These are phyloP conservation scores for Sinella curviseta DNA, from an alignment of 1,140 invertebrate genomes.

Conservation along the genomic window DNA sequence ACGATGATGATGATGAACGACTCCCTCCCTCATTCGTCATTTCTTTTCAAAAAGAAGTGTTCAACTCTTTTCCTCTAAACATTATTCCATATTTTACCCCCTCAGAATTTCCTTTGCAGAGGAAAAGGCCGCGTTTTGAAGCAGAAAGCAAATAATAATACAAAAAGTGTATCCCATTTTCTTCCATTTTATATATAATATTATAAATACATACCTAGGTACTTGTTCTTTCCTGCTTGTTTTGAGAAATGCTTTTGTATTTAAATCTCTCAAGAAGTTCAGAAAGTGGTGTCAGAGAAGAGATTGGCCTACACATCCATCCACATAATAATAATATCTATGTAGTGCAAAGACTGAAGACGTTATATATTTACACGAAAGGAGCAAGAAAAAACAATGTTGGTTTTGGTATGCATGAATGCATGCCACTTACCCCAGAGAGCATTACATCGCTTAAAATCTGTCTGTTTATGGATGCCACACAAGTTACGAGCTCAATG, in stretches of 20 bases:
- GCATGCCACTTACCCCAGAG: neutral
- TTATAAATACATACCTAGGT: no score
- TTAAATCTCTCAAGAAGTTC: neutral
- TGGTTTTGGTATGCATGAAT: constrained; percentile 13
- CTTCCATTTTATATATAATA: neutral
- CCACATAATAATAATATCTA: no score
- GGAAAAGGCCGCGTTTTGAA: no score
- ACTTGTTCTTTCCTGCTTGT: neutral
- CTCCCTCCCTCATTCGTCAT: constrained; percentile 25
- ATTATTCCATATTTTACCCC: neutral
- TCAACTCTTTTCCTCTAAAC: constrained; percentile 14
- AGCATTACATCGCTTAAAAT: neutral
- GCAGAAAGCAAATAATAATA: neutral
- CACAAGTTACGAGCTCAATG: constrained; percentile 2
- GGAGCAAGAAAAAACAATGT: constrained; percentile 18
- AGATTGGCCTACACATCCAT: neutral
- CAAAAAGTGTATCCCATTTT: neutral
- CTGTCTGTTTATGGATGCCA: constrained; percentile 5
- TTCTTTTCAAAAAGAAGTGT: constrained; percentile 5
- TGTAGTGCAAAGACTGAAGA: no score
- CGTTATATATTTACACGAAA: no score
- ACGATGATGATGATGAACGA: constrained; percentile 13
- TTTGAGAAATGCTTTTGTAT: neutral
- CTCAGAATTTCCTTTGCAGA: neutral
- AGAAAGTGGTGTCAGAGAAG: neutral